These are phyloP conservation scores for Caenorhabditis elegans DNA, from an alignment of 1,140 invertebrate species.

Conservation along the genomic window WBcel235 BX284605.5:13874001-13874500, in stretches of 20 bases:
- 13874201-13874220: conserved; percentile 47
- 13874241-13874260: conserved; percentile 45
- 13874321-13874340: conserved; percentile 19
- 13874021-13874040: conserved; percentile 50
- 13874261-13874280: conserved; percentile 48
- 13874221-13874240: conserved; percentile 37
- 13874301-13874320: conserved; percentile 35
- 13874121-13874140: conserved; percentile 33
- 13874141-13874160: conserved; percentile 52
- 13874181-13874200: conserved; percentile 48
- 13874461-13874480: conserved; percentile 49
- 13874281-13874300: conserved; percentile 56
- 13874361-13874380: background rate
- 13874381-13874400: too few relatives aligned
- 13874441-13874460: conserved; percentile 43
- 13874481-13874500: conserved; percentile 42
- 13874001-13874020: conserved; percentile 31
- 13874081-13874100: conserved; percentile 10
- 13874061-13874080: conserved; percentile 53
- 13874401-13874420: too few relatives aligned
- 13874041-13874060: conserved; percentile 45
- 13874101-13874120: too few relatives aligned
- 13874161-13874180: conserved; percentile 50
- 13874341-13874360: background rate
- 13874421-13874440: too few relatives aligned